phyloP scores from a whole-genome alignment of 2,888 invertebrate genomes.

The Agrochola lota region DNA sequence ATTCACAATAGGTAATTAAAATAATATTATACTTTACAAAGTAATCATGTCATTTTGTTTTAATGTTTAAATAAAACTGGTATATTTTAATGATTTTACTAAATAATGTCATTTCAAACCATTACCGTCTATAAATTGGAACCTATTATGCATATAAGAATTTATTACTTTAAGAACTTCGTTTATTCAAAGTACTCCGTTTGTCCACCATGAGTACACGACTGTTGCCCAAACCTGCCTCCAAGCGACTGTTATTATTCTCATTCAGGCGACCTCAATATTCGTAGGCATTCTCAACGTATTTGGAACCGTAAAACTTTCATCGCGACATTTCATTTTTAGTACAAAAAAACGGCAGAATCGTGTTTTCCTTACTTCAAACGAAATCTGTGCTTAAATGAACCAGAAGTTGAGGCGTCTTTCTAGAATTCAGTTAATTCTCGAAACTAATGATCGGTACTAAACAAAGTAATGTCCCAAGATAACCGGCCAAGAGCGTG shows the following conservation, averaged over 20 bases:
- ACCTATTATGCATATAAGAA: too few species aligned
- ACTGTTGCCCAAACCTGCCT: neutral
- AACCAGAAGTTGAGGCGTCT: slow-evolving; percentile 1
- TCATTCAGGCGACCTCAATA: neutral
- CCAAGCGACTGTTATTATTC: slow-evolving; percentile 9
- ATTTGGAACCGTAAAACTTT: slow-evolving; percentile 6
- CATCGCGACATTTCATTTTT: slow-evolving; percentile 9
- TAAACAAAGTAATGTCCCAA: neutral
- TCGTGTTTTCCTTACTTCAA: slow-evolving; percentile 6
- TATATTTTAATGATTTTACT: too few species aligned
- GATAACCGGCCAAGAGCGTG: too few species aligned
- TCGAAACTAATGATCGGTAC: slow-evolving; percentile 1
- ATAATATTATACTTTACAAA: too few species aligned
- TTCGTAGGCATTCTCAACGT: neutral
- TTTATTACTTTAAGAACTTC: too few species aligned
- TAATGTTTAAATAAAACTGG: too few species aligned
- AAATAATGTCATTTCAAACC: too few species aligned
- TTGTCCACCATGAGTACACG: neutral
- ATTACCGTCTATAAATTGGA: too few species aligned
- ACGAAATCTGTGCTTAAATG: slow-evolving; percentile 16
- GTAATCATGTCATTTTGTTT: too few species aligned
- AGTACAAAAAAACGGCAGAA: slow-evolving; percentile 3
- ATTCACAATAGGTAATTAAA: too few species aligned
- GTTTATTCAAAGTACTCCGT: neutral
- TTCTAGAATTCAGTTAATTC: slow-evolving; percentile 10